Base-by-base conservation (phyloP, 2,797 vertebrate species). In the Sebastes nivosus region DNA sequence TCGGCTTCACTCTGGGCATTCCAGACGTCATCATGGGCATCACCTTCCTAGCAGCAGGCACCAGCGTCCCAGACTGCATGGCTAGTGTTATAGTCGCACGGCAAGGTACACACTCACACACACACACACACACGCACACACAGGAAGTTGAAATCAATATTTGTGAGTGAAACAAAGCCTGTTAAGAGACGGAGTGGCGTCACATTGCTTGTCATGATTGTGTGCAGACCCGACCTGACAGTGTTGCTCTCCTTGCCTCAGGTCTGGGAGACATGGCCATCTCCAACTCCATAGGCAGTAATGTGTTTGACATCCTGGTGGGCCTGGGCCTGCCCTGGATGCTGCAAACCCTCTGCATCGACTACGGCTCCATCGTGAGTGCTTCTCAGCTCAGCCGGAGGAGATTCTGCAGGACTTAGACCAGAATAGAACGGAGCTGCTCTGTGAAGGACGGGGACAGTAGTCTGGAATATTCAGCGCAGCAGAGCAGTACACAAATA, bases 21-120 rank as follows among this genome's bases (percentile, higher is more conserved):
- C 98, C 98, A 32, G 98, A 99, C 0, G 98, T 99, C 83, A 99
- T 99, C 92, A 99, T 99, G 98, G 98, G 98, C 55, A 99, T 99
- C 91, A 99, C 98, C 13, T 99, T 99, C 92, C 89, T 99, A 64
- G 98, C 98, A 60, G 98, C 98, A 2, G 98, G 98, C 85, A 99
- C 98, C 91, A 99, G 98, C 0, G 97, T 99, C 86, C 98, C 98
- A 0, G 98, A 99, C 95, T 99, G 98, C 93, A 99, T 99, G 98
- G 98, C 98, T 75, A 99, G 98, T 86, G 96, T 99, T 67, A 99
- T 99, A 0, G 98, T 99, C 25, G 98, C 97, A 79, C 96, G 97
- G 82, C 98, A 99, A 97, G 98, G 98, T 99, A 80, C 6, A 20
- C 58, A 22, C 60, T 68, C 95, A 96, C 67, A 96, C 25, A 27